Percentiles rank a stretch among this genome's conserved stretches.
phyloP scores from a whole-genome alignment of 2,888 invertebrate genomes.

The Oasisia sp. region DNA sequence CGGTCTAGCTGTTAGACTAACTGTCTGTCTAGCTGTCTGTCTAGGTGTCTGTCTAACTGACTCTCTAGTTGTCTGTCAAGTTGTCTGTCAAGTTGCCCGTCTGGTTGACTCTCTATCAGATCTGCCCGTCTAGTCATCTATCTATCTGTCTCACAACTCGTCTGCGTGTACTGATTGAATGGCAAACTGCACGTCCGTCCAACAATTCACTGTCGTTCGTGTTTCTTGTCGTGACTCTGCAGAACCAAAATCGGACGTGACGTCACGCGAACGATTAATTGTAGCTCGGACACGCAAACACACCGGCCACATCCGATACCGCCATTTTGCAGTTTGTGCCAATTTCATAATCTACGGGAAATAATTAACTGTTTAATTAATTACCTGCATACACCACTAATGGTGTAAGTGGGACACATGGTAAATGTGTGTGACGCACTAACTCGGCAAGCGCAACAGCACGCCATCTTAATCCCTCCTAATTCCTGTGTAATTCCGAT shows the following conservation, averaged over 20 bases:
- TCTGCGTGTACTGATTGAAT: too few species aligned
- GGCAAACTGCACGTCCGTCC: too few species aligned
- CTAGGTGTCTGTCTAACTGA: too few species aligned
- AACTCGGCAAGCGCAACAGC: background rate
- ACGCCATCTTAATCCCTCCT: background rate
- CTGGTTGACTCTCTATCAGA: too few species aligned
- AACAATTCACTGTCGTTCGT: too few species aligned
- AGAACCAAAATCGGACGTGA: background rate
- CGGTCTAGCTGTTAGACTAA: too few species aligned
- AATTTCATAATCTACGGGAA: background rate
- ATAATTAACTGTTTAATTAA: constrained; percentile 17
- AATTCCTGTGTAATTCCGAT: background rate
- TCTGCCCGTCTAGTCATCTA: too few species aligned
- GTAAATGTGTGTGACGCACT: background rate
- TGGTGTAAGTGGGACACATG: background rate
- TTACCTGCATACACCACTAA: background rate
- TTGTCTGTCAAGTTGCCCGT: too few species aligned
- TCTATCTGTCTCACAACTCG: too few species aligned
- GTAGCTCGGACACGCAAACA: background rate
- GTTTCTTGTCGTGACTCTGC: too few species aligned
- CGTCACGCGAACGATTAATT: background rate
- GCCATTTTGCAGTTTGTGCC: background rate
- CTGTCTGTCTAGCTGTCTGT: too few species aligned
- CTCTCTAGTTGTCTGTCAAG: too few species aligned
- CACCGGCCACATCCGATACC: background rate